Evolutionary conservation across 2,113 vertebrate genomes (phyloP), one percentile per base, ranked within the genome.

Genomic region (Neogobius melanostomus): DNA sequence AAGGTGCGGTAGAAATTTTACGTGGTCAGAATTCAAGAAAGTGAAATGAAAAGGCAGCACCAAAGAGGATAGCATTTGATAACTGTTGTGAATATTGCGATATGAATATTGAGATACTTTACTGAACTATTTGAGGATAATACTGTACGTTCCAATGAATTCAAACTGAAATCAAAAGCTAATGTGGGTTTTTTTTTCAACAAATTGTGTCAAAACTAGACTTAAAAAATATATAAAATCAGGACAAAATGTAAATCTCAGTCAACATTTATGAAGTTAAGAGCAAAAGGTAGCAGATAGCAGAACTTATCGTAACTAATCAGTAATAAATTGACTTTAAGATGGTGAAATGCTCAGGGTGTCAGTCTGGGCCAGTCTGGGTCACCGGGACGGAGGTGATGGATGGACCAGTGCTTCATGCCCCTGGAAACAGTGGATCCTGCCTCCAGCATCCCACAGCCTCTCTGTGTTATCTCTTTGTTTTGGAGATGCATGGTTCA

Each of bases 341-440:
- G 57, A 47, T 69, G 51, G 74, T 49, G 54, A 74, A 74, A 72
- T 59, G 52, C 57, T 70, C 64, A 71, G 73, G 11, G 14, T 8
- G 59, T 59, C 11, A 21, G 21, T 21, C 21, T 21, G 21, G 59
- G n/a, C 42, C 73, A 56, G 70, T 68, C 63, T 8, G 21, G 21
- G 21, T 21, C 21, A 21, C 21, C 43, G 52, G 78, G 77, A 68
- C 69, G 57, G 11, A 6, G 43, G 50, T 83, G 80, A 87, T 77
- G 64, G 76, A 85, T 75, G 59, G 77, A 65, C 50, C 81, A 68
- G 72, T 72, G 50, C n/a, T 47, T 81, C 82, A 81, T 65, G 52
- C 59, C 47, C 57, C 66, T 59, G 66, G 56, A 64, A 43, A 53
- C 42, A 59, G 56, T 28, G 60, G 53, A 75, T 53, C 53, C 67